Base-by-base conservation (phyloP, 2,797 vertebrate genomes). In the Labeo calbasu region DNA sequence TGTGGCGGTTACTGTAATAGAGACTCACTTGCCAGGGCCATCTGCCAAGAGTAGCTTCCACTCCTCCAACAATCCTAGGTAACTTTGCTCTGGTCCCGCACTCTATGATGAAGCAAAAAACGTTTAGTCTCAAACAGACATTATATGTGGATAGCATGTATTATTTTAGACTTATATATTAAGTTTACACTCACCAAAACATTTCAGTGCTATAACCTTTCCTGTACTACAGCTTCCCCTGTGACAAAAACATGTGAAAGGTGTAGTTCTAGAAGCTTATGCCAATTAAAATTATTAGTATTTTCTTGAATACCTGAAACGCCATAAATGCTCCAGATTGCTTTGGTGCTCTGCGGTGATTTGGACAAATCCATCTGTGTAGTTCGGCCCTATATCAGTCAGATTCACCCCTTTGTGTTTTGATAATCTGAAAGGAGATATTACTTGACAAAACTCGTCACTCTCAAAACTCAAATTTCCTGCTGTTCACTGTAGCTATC, bases 11-110 rank as follows among this genome's bases (percentile, higher is more conserved):
- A 89, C 93, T 94, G 59, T 96, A 94, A 93, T 94, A 95, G 86
- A 98, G 93, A 21, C 96, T 97, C 88, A 97, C 97, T 91, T 97
- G 97, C 98, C 97, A 98, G 0, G 97, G 97, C 98, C 97, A 98
- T 87, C 93, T 95, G 78, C 96, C 96, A 2, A 93, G 89, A n/a
- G 93, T 79, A 15, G 92, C 95, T 0, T 96, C 94, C 0, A 89
- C 89, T 2, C 97, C 96, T 0, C 96, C 96, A 0, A 97, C 94
- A 85, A 97, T 96, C 88, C 95, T 93, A 36, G 92, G 90, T 51
- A 96, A 85, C 82, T 95, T 94, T 0, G 95, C 92, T 70, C 92
- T 92, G 4, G 91, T 93, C 51, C 97, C 96, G 4, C 97, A 98
- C 84, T 96, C 97, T 98, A 87, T 75, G 91, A 83, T 46, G 83